Percentiles rank a stretch among this genome's conserved stretches.
phyloP scores from a whole-genome alignment of 35 echinoderm and acorn worm species.

The Ophioderma brevispina region DNA sequence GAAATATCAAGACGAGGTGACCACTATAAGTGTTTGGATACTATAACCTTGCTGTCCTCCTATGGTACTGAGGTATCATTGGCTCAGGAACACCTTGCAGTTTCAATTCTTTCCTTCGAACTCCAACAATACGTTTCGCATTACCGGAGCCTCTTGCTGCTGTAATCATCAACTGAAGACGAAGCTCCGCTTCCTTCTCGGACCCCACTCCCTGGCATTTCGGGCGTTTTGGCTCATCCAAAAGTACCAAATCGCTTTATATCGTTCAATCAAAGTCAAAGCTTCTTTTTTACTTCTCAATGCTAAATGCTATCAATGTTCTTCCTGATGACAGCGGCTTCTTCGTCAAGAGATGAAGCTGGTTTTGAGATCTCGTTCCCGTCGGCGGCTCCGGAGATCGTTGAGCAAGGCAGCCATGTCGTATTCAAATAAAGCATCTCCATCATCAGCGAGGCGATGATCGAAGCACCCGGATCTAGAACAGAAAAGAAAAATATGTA shows the following conservation, averaged over 20 bases:
- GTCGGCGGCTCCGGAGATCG: slow-evolving; percentile 84
- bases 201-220: slow-evolving; percentile 79
- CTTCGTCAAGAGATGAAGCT: slow-evolving; percentile 94
- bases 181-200: slow-evolving; percentile 95
- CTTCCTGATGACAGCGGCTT: slow-evolving; percentile 79
- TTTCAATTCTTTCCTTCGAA: slow-evolving; percentile 84
- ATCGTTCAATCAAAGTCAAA: slow-evolving; percentile 90
- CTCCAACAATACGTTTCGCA: slow-evolving; percentile 74
- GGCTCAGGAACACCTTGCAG: slow-evolving; percentile 69
- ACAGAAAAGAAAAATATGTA: background rate
- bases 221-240: slow-evolving; percentile 81
- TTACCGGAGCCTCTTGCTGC: slow-evolving; percentile 92
- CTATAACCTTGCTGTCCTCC: background rate
- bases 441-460: slow-evolving; percentile 66
- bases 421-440: slow-evolving; percentile 59
- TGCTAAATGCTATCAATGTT: slow-evolving; percentile 67
- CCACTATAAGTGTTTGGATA: no score
- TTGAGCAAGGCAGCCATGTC: slow-evolving; percentile 86
- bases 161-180: slow-evolving; percentile 90
- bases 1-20: no score
- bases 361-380: slow-evolving; percentile 93
- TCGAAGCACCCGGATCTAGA: slow-evolving; percentile 66
- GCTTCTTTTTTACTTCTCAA: slow-evolving; percentile 86
- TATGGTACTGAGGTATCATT: background rate
- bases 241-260: slow-evolving; percentile 96